Evolutionary conservation across 2,113 vertebrate genomes (phyloP).

Genomic region (Xiphophorus couchianus): DNA sequence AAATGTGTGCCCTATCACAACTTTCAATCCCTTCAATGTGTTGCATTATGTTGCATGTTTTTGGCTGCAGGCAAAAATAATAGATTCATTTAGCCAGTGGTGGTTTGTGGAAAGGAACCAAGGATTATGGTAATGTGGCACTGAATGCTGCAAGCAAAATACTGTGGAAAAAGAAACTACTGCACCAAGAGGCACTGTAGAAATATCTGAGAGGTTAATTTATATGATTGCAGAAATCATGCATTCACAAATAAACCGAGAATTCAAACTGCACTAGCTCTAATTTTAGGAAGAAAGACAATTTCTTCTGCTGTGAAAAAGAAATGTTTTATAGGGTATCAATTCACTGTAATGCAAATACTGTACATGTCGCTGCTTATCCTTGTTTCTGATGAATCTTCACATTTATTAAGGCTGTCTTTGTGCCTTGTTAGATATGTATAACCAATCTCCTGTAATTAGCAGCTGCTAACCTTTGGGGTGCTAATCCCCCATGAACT

Average conservation of each 20-base stretch:
- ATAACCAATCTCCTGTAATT: slow-evolving; percentile 84
- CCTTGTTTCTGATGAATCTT: slow-evolving; percentile 75
- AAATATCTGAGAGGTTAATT: slow-evolving; percentile 70
- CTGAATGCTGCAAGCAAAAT: slow-evolving; percentile 70
- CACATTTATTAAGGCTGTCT: slow-evolving; percentile 80
- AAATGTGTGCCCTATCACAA: slow-evolving; percentile 59
- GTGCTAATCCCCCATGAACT: slow-evolving; percentile 84
- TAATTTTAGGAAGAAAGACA: slow-evolving; percentile 46
- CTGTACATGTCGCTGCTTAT: slow-evolving; percentile 61
- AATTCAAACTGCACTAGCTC: slow-evolving; percentile 43
- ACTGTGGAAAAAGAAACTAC: slow-evolving; percentile 66
- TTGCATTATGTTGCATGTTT: slow-evolving; percentile 80
- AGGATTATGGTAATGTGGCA: slow-evolving; percentile 78
- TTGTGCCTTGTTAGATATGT: slow-evolving; percentile 81
- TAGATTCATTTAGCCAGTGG: slow-evolving; percentile 81
- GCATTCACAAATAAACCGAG: slow-evolving; percentile 56
- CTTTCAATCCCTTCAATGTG: slow-evolving; percentile 68
- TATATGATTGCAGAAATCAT: slow-evolving; percentile 64
- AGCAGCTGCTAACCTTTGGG: slow-evolving; percentile 85
- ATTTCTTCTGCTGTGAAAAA: slow-evolving; percentile 27
- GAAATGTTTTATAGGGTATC: slow-evolving; percentile 51
- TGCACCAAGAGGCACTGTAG: slow-evolving; percentile 62
- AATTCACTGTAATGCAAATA: slow-evolving; percentile 40
- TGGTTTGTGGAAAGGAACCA: slow-evolving; percentile 77
- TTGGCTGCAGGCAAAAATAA: slow-evolving; percentile 76